Conservation (phyloP, 2,797 vertebrate species). For the Leucoraja ocellata region DNA sequence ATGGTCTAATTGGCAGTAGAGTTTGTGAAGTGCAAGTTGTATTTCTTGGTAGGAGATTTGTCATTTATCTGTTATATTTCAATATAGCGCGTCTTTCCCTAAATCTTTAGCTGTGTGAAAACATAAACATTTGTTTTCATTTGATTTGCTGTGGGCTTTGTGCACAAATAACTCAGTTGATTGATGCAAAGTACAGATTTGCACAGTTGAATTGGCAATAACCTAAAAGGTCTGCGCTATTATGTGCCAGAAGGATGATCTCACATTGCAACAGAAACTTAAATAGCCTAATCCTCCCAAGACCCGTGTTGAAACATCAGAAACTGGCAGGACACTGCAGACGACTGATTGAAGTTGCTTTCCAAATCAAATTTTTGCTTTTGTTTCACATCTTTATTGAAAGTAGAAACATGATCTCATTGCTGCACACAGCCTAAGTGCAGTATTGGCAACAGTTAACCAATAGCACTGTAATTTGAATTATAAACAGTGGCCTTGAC, state of each 20-base stretch:
- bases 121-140: not conserved
- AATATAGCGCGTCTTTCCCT: not conserved
- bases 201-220: constrained; percentile 2
- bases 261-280: constrained; percentile 19
- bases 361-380: constrained; percentile 8
- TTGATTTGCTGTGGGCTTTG: not conserved
- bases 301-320: not conserved
- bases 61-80: not conserved
- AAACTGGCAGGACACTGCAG: not conserved
- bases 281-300: constrained; percentile 10
- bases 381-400: constrained; percentile 22
- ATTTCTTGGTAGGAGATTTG: not conserved
- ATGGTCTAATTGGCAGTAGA: not conserved
- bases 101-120: not conserved
- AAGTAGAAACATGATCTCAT: constrained; percentile 26
- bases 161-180: not conserved
- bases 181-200: not conserved
- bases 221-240: not conserved
- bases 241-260: not conserved
- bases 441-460: not conserved
- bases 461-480: not conserved
- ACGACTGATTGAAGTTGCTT: not conserved
- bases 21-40: not conserved
- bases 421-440: not conserved
- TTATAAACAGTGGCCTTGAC: not conserved